Conservation (phyloP, 1,140 invertebrate genomes). For the Drosophila kikkawai region DNA sequence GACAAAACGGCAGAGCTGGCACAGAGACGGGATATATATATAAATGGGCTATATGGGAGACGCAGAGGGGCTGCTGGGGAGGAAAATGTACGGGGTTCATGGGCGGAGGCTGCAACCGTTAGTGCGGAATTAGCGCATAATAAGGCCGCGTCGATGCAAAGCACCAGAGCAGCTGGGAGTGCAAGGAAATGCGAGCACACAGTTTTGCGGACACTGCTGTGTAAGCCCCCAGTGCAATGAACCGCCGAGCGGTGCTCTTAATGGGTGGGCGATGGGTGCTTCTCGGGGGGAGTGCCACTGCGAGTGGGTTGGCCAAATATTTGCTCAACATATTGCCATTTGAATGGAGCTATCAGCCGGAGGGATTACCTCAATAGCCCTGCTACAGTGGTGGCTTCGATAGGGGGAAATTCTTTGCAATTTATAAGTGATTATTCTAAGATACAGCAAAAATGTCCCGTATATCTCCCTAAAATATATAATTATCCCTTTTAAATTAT, state of each 20-base stretch:
- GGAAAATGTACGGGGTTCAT: slow-evolving; percentile 1
- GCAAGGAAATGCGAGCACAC: slow-evolving; percentile 48
- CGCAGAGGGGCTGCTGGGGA: neutral
- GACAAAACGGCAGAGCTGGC: slow-evolving; percentile 47
- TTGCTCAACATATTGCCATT: slow-evolving; percentile 65
- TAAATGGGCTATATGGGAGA: slow-evolving; percentile 8
- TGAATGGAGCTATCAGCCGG: slow-evolving; percentile 35
- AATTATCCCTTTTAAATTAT: neutral
- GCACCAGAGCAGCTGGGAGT: slow-evolving; percentile 44
- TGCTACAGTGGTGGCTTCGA: slow-evolving; percentile 1
- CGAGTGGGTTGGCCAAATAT: slow-evolving; percentile 63
- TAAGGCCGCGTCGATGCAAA: slow-evolving; percentile 37
- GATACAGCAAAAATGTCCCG: no score
- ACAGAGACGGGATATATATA: slow-evolving; percentile 29
- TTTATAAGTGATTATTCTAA: neutral
- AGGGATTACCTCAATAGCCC: slow-evolving; percentile 28
- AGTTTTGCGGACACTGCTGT: slow-evolving; percentile 57
- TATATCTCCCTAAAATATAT: no score
- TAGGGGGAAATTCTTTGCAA: neutral
- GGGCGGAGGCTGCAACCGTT: slow-evolving; percentile 73
- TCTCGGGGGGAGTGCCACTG: slow-evolving; percentile 8
- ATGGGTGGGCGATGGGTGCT: neutral
- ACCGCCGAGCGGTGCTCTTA: slow-evolving; percentile 28
- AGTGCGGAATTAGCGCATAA: slow-evolving; percentile 80
- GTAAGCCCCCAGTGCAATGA: slow-evolving; percentile 60